These are phyloP conservation scores for Ia io DNA, from an alignment of 2,113 vertebrate species.

Conservation along the genomic window DNA sequence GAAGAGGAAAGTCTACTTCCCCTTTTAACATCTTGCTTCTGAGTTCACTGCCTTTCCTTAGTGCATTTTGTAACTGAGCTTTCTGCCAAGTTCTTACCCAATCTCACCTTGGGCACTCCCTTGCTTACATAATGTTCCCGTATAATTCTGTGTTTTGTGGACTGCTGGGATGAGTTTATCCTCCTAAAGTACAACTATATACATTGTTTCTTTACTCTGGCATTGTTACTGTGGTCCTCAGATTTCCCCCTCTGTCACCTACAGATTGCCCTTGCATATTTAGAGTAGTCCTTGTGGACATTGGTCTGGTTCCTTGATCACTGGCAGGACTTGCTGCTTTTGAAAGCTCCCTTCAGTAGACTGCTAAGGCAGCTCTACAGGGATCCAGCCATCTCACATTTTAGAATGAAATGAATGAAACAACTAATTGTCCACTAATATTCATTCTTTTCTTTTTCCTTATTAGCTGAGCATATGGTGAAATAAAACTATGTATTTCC, in stretches of 20 bases:
- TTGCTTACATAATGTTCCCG: background rate
- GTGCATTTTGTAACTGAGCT: background rate
- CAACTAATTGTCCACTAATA: background rate
- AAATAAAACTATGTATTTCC: constrained; percentile 25
- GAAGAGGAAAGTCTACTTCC: background rate
- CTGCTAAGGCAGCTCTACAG: background rate
- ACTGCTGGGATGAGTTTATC: background rate
- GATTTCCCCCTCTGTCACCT: background rate
- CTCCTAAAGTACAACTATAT: background rate
- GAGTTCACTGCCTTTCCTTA: constrained; percentile 8
- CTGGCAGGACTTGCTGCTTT: background rate
- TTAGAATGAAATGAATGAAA: constrained; percentile 25
- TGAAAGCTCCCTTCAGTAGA: background rate
- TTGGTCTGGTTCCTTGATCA: background rate
- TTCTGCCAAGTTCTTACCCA: background rate
- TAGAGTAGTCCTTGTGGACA: background rate
- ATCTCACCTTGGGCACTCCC: background rate
- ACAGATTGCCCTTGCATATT: constrained; percentile 1
- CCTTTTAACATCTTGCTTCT: constrained; percentile 21
- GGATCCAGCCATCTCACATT: background rate
- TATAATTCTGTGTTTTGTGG: constrained; percentile 11
- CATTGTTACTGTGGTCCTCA: background rate
- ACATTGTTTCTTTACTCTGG: constrained; percentile 22
- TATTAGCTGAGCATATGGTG: background rate
- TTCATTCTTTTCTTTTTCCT: background rate